phyloP scores from a whole-genome alignment of 2,888 invertebrate genomes.

The Oscheius sp. region DNA sequence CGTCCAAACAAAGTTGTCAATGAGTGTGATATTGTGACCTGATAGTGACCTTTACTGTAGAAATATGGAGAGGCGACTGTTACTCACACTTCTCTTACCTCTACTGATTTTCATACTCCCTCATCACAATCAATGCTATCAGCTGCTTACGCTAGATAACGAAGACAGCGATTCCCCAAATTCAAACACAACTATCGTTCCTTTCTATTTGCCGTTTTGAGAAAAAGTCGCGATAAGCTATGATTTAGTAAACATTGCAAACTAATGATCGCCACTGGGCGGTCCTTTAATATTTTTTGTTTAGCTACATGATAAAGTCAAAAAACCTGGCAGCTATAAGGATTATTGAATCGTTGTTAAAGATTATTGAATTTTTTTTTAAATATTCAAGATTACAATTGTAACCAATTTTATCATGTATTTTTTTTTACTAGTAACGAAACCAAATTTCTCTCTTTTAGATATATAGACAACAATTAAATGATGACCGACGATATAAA shows the following conservation, averaged over 20 bases:
- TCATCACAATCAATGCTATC: conserved; percentile 30
- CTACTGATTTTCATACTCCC: conserved; percentile 2
- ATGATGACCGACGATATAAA: background rate
- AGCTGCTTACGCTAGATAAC: conserved; percentile 21
- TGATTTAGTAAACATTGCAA: conserved; percentile 32
- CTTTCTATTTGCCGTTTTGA: conserved; percentile 31
- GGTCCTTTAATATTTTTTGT: background rate
- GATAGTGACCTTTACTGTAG: background rate
- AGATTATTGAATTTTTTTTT: too few relatives aligned
- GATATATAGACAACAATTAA: background rate
- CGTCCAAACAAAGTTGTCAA: too few relatives aligned
- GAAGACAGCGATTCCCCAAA: conserved; percentile 21
- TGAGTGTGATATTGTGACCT: background rate
- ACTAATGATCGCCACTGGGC: conserved; percentile 22
- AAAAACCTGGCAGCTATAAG: too few relatives aligned
- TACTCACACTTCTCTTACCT: background rate
- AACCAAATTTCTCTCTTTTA: too few relatives aligned
- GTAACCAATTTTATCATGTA: too few relatives aligned
- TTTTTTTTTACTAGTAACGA: too few relatives aligned
- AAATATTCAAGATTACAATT: too few relatives aligned
- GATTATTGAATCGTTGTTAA: too few relatives aligned
- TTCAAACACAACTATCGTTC: conserved; percentile 33
- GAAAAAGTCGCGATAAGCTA: conserved; percentile 32
- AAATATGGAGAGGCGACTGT: background rate
- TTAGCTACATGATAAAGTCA: too few relatives aligned